A percentile compares a stretch with the other conserved stretches of the same genome.
Conservation (phyloP, 2,888 invertebrate genomes). For the Charanyca ferruginea region DNA sequence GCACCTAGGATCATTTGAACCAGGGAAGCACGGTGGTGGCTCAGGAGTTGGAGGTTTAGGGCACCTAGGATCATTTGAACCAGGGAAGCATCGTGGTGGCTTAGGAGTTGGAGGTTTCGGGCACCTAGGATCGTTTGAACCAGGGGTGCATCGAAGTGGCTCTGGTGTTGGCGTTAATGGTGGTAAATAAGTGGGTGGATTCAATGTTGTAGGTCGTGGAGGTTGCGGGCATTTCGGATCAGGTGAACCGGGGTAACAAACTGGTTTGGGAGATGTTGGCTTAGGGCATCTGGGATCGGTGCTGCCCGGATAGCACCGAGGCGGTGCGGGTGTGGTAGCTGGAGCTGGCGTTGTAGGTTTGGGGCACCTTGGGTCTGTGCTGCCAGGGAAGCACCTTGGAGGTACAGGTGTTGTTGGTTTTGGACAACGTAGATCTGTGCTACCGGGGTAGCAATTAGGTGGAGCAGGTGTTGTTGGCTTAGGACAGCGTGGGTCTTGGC, state of each 20-base stretch:
- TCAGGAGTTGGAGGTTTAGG: slow-evolving; percentile 66
- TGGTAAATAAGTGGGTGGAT: slow-evolving; percentile 69
- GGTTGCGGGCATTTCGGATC: slow-evolving; percentile 78
- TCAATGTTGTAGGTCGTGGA: slow-evolving; percentile 68
- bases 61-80: slow-evolving; percentile 62
- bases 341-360: background rate
- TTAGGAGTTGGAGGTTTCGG: slow-evolving; percentile 64
- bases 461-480: slow-evolving; percentile 61
- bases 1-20: slow-evolving; percentile 68
- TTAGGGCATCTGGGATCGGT: slow-evolving; percentile 8
- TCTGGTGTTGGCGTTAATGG: slow-evolving; percentile 6
- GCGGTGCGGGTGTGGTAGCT: background rate
- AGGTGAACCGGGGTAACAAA: slow-evolving; percentile 60
- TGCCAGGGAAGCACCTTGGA: slow-evolving; percentile 5
- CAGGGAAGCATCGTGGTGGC: slow-evolving; percentile 61
- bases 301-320: slow-evolving; percentile 14
- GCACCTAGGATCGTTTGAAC: slow-evolving; percentile 60
- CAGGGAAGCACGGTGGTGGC: slow-evolving; percentile 72
- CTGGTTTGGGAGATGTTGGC: slow-evolving; percentile 31
- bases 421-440: slow-evolving; percentile 71
- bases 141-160: slow-evolving; percentile 8
- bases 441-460: slow-evolving; percentile 71
- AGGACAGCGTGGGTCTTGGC: slow-evolving; percentile 67
- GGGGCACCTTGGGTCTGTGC: background rate
- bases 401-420: slow-evolving; percentile 61